Conservation (phyloP, 2,888 invertebrate genomes). For the Drosophila paucipuncta region DNA sequence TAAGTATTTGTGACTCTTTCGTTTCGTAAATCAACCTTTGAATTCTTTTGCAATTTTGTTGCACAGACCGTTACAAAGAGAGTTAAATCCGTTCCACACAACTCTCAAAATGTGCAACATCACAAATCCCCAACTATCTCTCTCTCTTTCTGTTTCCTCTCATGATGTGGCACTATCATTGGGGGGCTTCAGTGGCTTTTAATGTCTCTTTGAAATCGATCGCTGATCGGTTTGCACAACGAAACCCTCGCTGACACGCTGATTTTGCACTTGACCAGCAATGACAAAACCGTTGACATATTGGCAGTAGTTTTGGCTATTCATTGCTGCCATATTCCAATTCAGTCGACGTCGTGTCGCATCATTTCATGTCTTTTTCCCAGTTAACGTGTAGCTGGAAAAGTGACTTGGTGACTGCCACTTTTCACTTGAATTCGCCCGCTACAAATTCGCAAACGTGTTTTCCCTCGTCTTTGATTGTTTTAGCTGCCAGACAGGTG, state of each 20-base stretch:
- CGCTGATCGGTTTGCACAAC: conserved; percentile 48
- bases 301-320: conserved; percentile 50
- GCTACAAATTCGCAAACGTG: conserved; percentile 64
- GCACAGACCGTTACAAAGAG: conserved; percentile 37
- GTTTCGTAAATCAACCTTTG: conserved; percentile 1
- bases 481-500: conserved; percentile 67
- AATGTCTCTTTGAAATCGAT: conserved; percentile 56
- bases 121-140: conserved; percentile 36
- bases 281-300: conserved; percentile 44
- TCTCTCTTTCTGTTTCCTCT: background rate
- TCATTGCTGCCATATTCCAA: conserved; percentile 61
- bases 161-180: conserved; percentile 45
- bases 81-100: conserved; percentile 19
- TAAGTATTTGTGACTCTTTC: background rate
- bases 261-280: conserved; percentile 57
- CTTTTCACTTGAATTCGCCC: conserved; percentile 70
- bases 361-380: conserved; percentile 12
- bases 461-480: conserved; percentile 48
- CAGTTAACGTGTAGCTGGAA: conserved; percentile 40
- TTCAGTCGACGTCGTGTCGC: conserved; percentile 35
- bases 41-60: conserved; percentile 39
- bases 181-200: conserved; percentile 19
- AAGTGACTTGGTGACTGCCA: conserved; percentile 52
- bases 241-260: conserved; percentile 56
- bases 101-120: conserved; percentile 33